Evolutionary conservation across 2,797 vertebrate genomes (phyloP).

Genomic region (Adelosebastes latens): DNA sequence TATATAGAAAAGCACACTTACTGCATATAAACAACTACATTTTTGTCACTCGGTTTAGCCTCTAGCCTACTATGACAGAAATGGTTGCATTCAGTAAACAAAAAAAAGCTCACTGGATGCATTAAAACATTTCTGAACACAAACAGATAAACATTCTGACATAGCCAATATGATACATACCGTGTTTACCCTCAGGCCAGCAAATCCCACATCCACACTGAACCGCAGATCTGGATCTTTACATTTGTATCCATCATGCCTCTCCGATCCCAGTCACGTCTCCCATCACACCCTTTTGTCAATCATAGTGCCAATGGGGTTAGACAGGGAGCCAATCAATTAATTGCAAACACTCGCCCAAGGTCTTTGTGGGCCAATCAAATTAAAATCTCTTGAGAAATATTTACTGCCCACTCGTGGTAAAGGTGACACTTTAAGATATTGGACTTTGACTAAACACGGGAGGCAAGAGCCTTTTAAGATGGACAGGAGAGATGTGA

Average conservation of each 20-base stretch:
- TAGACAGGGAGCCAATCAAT: constrained; percentile 73
- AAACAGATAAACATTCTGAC: constrained; percentile 8
- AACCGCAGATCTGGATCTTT: constrained; percentile 39
- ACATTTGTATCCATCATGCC: constrained; percentile 31
- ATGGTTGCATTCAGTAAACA: constrained; percentile 6
- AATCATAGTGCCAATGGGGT: constrained; percentile 54
- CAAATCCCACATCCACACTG: constrained; percentile 19
- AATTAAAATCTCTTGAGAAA: constrained; percentile 75
- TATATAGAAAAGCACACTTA: background rate
- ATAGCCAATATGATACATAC: background rate
- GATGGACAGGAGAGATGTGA: constrained; percentile 53
- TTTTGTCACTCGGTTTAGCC: background rate
- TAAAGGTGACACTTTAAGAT: constrained; percentile 71
- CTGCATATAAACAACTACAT: background rate
- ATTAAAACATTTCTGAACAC: constrained; percentile 3
- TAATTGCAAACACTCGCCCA: constrained; percentile 73
- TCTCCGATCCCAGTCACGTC: constrained; percentile 63
- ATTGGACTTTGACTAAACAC: constrained; percentile 53
- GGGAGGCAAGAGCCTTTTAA: constrained; percentile 21
- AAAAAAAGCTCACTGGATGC: background rate
- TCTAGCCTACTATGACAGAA: background rate
- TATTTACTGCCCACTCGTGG: constrained; percentile 57
- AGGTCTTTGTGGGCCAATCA: constrained; percentile 73
- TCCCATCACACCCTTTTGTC: constrained; percentile 51
- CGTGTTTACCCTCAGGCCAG: constrained; percentile 30